Base-by-base conservation (phyloP, 1,140 invertebrate genomes). In the Sitophilus oryzae region DNA sequence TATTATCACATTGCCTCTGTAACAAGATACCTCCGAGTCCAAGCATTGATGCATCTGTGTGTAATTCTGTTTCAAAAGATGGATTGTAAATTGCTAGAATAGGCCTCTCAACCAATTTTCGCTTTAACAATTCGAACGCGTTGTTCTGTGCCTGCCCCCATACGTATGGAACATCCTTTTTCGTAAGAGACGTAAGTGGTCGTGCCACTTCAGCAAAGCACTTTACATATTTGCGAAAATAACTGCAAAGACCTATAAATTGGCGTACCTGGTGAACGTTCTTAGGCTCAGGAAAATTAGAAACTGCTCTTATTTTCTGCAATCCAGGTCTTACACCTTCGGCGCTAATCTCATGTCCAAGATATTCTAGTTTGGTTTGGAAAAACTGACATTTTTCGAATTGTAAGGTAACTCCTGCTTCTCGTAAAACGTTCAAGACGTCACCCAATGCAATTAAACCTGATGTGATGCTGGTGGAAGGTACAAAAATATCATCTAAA, bases 231-330 rank as follows among this genome's bases (percentile, higher is more conserved):
- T 30, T 30, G 5, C 25, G 54, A 70, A 67, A 46, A 70, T 66
- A 11, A 21, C 10, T 20, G 38, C 38, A 51, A 8, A 44, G 16
- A 44, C 16, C 16, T 3, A 10, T 6, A 11, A 11, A 44, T 38
- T 52, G 47, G 37, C 67, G 46, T 2, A 77, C 30, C 20, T 66
- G 42, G 20, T 66, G 60, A 14, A 62, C 51, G 41, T 62, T 66
- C 18, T 41, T 56, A 6, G 67, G 67, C 8, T 18, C 14, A 22
- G 45, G 9, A 38, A 6, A 38, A 22, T 58, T 30, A 11, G 10
- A 2, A 1, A 69, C 25, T 35, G 60, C 61, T 15, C 61, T 35
- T 0, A 64, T 19, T 21, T 69, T 68, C 8, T 22, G n/a, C 2
- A 23, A 30, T 1, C 55, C 63, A 5, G 61, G 62, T 34, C 22